Conservation (phyloP, 2,888 invertebrate species). For the Conus canariensis region DNA sequence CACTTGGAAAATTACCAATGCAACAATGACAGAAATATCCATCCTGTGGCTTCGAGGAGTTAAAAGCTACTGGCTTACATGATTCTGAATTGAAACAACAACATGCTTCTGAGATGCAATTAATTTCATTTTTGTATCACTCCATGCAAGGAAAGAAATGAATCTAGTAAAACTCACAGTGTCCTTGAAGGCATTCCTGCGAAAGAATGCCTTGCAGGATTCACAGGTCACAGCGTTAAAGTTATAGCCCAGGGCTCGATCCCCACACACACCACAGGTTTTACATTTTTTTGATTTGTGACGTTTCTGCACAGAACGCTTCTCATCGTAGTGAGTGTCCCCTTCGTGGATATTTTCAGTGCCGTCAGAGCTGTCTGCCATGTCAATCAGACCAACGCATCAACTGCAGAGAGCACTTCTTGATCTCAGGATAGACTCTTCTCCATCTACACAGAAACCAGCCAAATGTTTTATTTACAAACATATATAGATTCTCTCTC, state of each 20-base stretch:
- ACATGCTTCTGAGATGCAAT: too few relatives aligned
- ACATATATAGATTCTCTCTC: too few relatives aligned
- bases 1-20: too few relatives aligned
- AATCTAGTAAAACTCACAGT: slow-evolving; percentile 12
- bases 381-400: neutral
- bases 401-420: neutral
- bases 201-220: slow-evolving; percentile 44
- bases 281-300: slow-evolving; percentile 11
- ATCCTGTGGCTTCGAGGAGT: neutral
- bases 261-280: slow-evolving; percentile 43
- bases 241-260: slow-evolving; percentile 42
- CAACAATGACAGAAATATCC: too few relatives aligned
- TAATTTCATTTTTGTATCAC: too few relatives aligned
- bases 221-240: slow-evolving; percentile 45
- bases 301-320: neutral
- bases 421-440: neutral
- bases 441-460: too few relatives aligned
- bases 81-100: neutral
- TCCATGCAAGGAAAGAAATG: too few relatives aligned
- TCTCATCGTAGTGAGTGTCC: neutral
- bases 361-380: slow-evolving; percentile 25
- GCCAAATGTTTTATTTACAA: too few relatives aligned
- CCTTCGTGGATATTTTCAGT: slow-evolving; percentile 16
- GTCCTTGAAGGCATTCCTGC: slow-evolving; percentile 43
- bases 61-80: neutral